phyloP scores from a whole-genome alignment of 2,113 vertebrate genomes.

The Oncorhynchus kisutch region DNA sequence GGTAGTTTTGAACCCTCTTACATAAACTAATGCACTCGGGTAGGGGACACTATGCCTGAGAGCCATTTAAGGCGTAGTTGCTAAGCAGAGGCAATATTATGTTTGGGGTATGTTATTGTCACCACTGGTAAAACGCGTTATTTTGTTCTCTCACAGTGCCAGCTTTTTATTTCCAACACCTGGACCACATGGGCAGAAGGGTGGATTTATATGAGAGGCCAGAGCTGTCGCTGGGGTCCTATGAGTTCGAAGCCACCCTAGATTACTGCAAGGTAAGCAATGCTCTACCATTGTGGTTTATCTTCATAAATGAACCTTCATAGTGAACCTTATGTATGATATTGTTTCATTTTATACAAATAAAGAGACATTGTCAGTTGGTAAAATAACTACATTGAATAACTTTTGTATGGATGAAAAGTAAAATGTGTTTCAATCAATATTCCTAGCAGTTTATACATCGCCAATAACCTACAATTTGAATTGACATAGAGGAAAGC shows the following conservation, averaged over 20 bases:
- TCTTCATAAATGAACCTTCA: background rate
- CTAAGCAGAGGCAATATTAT: background rate
- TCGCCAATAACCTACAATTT: background rate
- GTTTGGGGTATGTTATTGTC: background rate
- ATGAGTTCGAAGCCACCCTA: slow-evolving; percentile 86
- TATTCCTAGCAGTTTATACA: too few species aligned
- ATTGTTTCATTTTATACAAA: background rate
- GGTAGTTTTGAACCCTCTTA: background rate
- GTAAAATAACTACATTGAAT: too few species aligned
- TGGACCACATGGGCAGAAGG: slow-evolving; percentile 88
- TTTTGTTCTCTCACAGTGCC: slow-evolving; percentile 74
- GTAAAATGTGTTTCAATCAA: too few species aligned
- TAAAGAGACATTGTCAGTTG: too few species aligned
- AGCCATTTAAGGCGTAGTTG: too few species aligned
- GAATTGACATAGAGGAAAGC: background rate
- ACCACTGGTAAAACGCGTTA: background rate
- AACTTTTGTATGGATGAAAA: too few species aligned
- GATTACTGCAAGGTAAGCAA: slow-evolving; percentile 91
- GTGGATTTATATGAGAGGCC: slow-evolving; percentile 88
- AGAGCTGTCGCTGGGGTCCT: slow-evolving; percentile 94
- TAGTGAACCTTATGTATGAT: background rate
- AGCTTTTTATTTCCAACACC: slow-evolving; percentile 91
- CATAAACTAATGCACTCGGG: too few species aligned
- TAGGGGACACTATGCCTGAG: too few species aligned
- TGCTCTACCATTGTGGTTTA: background rate